phyloP scores from a whole-genome alignment of 92 coral and sea anemone genomes.

The Siderastrea siderea region DNA sequence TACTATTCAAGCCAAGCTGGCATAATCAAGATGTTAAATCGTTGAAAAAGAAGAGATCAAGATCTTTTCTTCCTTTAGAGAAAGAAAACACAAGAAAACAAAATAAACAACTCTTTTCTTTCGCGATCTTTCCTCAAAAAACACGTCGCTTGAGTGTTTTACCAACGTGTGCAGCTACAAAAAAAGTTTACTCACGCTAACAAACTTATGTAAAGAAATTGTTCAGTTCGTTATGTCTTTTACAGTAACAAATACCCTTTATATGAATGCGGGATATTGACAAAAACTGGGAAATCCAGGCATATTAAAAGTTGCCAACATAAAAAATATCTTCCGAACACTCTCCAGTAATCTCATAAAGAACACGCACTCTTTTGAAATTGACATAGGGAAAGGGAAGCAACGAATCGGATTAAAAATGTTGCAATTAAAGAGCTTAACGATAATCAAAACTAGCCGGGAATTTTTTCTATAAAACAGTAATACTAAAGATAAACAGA shows the following conservation, averaged over 20 bases:
- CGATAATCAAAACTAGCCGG: conserved; percentile 29
- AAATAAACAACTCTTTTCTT: background rate
- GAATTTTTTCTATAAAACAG: conserved; percentile 21
- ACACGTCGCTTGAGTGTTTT: background rate
- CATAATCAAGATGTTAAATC: background rate
- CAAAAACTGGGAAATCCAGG: background rate
- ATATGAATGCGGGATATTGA: background rate
- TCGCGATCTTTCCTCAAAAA: background rate
- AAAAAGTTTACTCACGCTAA: background rate
- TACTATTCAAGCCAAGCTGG: conserved; percentile 3
- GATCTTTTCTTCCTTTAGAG: too few species aligned
- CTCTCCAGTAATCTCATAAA: background rate
- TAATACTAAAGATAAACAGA: conserved; percentile 32
- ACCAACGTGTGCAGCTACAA: background rate
- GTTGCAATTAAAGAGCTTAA: conserved; percentile 40
- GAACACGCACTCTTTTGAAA: background rate
- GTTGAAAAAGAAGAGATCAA: background rate
- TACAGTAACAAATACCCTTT: background rate
- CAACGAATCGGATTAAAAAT: conserved; percentile 19
- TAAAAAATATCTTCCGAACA: background rate
- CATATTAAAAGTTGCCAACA: background rate
- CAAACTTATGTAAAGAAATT: background rate
- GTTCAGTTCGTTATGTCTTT: background rate
- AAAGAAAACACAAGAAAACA: background rate
- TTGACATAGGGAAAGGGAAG: conserved; percentile 3